A percentile compares a stretch with the other conserved stretches of the same genome.
Evolutionary conservation across 2,797 vertebrate species (phyloP).

Genomic region (Falco biarmicus): DNA sequence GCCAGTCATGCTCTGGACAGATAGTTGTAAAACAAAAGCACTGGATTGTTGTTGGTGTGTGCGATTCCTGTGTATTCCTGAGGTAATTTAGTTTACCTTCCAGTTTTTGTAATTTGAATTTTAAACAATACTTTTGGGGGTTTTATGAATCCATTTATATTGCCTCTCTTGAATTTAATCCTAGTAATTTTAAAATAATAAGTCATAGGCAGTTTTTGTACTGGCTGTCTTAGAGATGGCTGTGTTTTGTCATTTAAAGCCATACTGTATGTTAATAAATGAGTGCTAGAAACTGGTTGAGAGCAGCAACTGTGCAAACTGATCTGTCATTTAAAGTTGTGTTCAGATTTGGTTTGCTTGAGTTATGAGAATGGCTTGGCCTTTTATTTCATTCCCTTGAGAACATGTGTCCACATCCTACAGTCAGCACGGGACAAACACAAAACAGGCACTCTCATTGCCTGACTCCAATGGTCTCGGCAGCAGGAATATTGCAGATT

Average conservation of each 20-base stretch:
- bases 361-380: not conserved
- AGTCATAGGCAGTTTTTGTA: not conserved
- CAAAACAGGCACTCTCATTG: not conserved
- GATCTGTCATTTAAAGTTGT: not conserved
- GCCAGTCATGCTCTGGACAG: not conserved
- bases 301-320: not conserved
- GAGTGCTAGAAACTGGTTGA: not conserved
- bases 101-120: not conserved
- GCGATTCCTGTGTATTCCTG: not conserved
- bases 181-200: conserved; percentile 10
- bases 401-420: not conserved
- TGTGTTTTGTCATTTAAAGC: not conserved
- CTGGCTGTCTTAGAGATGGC: not conserved
- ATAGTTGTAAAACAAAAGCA: not conserved
- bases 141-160: not conserved
- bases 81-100: conserved; percentile 8
- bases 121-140: not conserved
- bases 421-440: not conserved
- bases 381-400: not conserved
- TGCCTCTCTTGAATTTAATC: conserved; percentile 12
- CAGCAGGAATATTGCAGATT: not conserved
- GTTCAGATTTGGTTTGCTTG: conserved; percentile 14
- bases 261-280: not conserved
- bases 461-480: not conserved
- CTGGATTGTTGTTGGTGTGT: not conserved